Base-by-base conservation (phyloP, 1,140 invertebrate genomes). In the Riptortus pedestris region DNA sequence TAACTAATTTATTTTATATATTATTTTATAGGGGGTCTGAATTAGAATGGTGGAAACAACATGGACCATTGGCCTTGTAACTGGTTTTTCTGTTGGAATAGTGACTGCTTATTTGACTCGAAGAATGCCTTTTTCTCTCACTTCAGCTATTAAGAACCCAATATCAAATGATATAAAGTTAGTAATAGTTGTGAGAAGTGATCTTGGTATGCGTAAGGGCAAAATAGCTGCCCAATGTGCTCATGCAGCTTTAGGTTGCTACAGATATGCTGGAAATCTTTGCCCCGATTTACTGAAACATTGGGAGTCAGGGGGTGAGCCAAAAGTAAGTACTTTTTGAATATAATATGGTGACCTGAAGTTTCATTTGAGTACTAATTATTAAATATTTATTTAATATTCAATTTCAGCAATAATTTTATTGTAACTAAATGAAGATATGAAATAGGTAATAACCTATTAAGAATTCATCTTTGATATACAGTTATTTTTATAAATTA, bases 151-250 rank as follows among this genome's bases (percentile, higher is more conserved):
- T 1, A 4, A 12, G 1, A 16, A n/a, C 2, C 7, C 57, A 33
- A 29, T 11, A n/a, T n/a, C 57, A 31, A 16, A 16, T 3, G 24
- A 59, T 51, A 16, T 60, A 24, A 93, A 93, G 78, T 76, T 96
- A 73, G 86, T 94, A 0, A 73, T 97, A 52, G 85, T 94, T 22
- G 87, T 95, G 2, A 79, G 92, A 71, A 91, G 83, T 72, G 93
- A 96, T 73, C 77, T 97, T 0, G 88, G 90, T 74, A 96, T 97
- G 93, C 85, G 88, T 20, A 95, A 93, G 80, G 94, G 94, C 16
- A 96, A 96, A 80, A 84, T 91, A 48, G 92, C 90, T 29, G 89
- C 93, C 2, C 93, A 95, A 74, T 95, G 91, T 79, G 82, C 86
- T 48, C 93, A 96, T 79, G 93, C 90, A 58, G 88, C 93, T 9